Conservation (phyloP, 2,113 vertebrate species). For the Ptilorrhoa leucosticta region DNA sequence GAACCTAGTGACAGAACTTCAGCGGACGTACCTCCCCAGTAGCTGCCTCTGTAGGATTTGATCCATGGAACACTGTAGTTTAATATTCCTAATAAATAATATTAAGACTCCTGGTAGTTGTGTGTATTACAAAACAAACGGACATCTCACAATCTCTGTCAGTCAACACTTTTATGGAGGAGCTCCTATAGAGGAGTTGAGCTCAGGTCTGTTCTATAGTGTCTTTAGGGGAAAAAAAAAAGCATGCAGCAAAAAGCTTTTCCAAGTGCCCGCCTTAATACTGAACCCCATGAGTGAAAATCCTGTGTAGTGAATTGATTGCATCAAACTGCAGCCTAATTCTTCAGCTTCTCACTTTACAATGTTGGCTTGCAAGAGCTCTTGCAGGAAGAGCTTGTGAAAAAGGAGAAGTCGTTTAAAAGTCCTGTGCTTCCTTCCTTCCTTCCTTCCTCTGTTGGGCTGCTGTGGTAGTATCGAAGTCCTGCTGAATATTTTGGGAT, state of each 20-base stretch:
- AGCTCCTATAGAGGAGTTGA: neutral
- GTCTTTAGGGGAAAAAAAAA: neutral
- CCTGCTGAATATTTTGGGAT: neutral
- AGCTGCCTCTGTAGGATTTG: neutral
- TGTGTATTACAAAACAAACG: neutral
- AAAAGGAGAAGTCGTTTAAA: neutral
- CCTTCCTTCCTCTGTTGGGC: neutral
- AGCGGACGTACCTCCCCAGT: fast-evolving
- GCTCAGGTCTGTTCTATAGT: neutral
- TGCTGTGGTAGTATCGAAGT: neutral
- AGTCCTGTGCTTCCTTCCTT: neutral
- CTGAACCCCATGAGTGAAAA: neutral
- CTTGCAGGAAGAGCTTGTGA: neutral
- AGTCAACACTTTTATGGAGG: neutral
- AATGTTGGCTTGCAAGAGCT: neutral
- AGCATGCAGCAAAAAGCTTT: neutral
- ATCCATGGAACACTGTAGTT: neutral
- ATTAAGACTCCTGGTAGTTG: neutral
- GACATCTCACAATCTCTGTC: neutral
- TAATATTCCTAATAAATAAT: neutral
- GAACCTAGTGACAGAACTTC: neutral
- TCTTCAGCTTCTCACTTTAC: neutral
- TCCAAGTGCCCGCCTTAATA: neutral
- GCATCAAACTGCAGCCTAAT: neutral
- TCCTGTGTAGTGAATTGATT: neutral